phyloP scores from a whole-genome alignment of 2,797 vertebrate genomes.

The Schizothorax lantsangensis region DNA sequence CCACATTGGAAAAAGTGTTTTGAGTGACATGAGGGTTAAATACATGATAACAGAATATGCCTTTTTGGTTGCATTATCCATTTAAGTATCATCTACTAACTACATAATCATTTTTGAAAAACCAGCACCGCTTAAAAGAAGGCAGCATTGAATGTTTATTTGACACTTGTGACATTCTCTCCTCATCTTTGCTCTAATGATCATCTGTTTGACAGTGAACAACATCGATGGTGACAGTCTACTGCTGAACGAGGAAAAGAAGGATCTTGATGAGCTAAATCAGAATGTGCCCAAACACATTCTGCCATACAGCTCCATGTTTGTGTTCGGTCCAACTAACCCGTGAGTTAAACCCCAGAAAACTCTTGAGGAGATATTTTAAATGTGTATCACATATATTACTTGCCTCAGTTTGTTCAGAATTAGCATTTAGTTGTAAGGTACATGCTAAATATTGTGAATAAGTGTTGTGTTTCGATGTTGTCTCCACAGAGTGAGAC shows the following conservation, averaged over 20 bases:
- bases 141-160: neutral
- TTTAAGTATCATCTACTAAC: neutral
- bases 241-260: slow-evolving; percentile 88
- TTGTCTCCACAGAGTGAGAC: slow-evolving; percentile 83
- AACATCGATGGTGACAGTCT: slow-evolving; percentile 86
- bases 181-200: neutral
- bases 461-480: slow-evolving; percentile 30
- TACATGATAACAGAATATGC: neutral
- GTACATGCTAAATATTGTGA: neutral
- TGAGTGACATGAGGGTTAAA: neutral
- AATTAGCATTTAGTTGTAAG: neutral
- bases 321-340: slow-evolving; percentile 91
- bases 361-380: too few species aligned
- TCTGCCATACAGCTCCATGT: slow-evolving; percentile 97
- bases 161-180: neutral
- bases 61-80: neutral
- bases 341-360: slow-evolving; percentile 83
- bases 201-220: slow-evolving; percentile 82
- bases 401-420: neutral
- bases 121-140: neutral
- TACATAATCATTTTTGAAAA: neutral
- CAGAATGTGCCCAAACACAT: slow-evolving; percentile 86
- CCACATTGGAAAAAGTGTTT: neutral
- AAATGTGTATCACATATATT: neutral
- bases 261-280: slow-evolving; percentile 83